These are phyloP conservation scores for Geotrypetes seraphini DNA, from an alignment of 2,797 vertebrate genomes.

Conservation along the genomic window DNA sequence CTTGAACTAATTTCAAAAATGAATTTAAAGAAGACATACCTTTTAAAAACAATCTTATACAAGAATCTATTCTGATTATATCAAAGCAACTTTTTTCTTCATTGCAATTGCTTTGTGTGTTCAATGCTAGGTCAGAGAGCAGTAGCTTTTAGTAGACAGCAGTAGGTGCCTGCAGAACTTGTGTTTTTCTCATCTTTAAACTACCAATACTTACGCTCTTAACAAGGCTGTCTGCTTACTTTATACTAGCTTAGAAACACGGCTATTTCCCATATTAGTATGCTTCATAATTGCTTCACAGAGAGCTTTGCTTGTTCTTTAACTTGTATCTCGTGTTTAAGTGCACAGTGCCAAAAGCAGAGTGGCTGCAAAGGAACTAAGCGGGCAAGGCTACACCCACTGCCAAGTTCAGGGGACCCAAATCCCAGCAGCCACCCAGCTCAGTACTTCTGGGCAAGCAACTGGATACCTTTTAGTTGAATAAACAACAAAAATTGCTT, in stretches of 20 bases:
- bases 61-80: conserved; percentile 98
- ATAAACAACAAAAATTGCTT: conserved; percentile 85
- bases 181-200: conserved; percentile 94
- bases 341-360: conserved; percentile 96
- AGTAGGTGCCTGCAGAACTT: conserved; percentile 96
- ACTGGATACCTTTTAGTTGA: conserved; percentile 85
- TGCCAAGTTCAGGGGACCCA: conserved; percentile 61
- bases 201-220: conserved; percentile 73
- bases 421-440: conserved; percentile 67
- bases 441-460: conserved; percentile 71
- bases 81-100: conserved; percentile 96
- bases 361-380: conserved; percentile 51
- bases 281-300: conserved; percentile 96
- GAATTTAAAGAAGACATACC: conserved; percentile 84
- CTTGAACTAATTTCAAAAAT: conserved; percentile 95
- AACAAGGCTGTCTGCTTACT: conserved; percentile 75
- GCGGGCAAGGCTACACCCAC: conserved; percentile 39
- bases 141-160: conserved; percentile 99
- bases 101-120: conserved; percentile 98
- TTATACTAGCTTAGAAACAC: conserved; percentile 81
- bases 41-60: conserved; percentile 84
- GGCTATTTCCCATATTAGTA: conserved; percentile 94
- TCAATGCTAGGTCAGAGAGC: conserved; percentile 98
- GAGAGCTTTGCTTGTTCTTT: conserved; percentile 98
- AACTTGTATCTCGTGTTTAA: conserved; percentile 98